Percentiles rank a stretch among this genome's conserved stretches.
Conservation (phyloP, 2,888 invertebrate genomes). For the Nephrocerus scutellatus region DNA sequence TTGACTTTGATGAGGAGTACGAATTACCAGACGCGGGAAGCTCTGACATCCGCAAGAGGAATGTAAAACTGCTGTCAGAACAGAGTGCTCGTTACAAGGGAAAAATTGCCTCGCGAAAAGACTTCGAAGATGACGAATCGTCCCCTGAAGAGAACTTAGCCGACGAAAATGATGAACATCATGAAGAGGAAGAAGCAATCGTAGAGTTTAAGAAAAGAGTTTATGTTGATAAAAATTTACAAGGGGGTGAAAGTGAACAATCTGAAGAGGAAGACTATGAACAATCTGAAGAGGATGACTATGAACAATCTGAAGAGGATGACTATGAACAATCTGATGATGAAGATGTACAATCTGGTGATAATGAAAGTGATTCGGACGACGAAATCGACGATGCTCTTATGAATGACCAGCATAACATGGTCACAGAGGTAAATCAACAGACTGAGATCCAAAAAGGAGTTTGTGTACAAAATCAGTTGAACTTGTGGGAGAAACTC, state of each 20-base stretch:
- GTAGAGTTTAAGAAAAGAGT: no score
- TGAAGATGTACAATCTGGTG: slow-evolving; percentile 17
- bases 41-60: slow-evolving; percentile 62
- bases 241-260: slow-evolving; percentile 14
- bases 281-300: slow-evolving; percentile 31
- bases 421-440: slow-evolving; percentile 41
- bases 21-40: slow-evolving; percentile 46
- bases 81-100: slow-evolving; percentile 70
- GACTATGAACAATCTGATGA: slow-evolving; percentile 27
- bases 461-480: slow-evolving; percentile 60
- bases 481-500: slow-evolving; percentile 75
- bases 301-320: slow-evolving; percentile 30
- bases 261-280: slow-evolving; percentile 26
- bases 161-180: slow-evolving; percentile 19
- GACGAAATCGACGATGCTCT: slow-evolving; percentile 14
- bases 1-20: slow-evolving; percentile 37
- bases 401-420: slow-evolving; percentile 45
- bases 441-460: slow-evolving; percentile 58
- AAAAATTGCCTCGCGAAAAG: slow-evolving; percentile 59
- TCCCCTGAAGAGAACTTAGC: slow-evolving; percentile 12
- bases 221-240: slow-evolving; percentile 23
- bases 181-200: slow-evolving; percentile 30
- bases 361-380: slow-evolving; percentile 15
- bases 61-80: slow-evolving; percentile 60
- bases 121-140: slow-evolving; percentile 28